Evolutionary conservation across 2,113 vertebrate genomes (phyloP).

Genomic region (Grammomys dolichurus): DNA sequence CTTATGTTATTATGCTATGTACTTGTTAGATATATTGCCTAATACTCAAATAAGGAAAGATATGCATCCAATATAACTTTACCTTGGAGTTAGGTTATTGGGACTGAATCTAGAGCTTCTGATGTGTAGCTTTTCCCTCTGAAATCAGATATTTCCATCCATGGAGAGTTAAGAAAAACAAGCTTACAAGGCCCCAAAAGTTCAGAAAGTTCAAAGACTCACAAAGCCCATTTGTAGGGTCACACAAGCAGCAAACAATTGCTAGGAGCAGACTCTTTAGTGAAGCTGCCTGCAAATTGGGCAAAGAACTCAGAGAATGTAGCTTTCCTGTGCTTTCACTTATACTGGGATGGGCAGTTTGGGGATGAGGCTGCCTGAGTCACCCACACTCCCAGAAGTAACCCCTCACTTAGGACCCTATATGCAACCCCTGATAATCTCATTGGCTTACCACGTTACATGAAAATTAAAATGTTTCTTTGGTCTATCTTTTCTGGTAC

Average conservation of each 20-base stretch:
- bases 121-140: neutral
- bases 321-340: neutral
- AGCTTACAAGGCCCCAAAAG: neutral
- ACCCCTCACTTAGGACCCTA: neutral
- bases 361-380: neutral
- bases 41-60: neutral
- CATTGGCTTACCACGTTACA: neutral
- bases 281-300: neutral
- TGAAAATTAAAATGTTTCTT: neutral
- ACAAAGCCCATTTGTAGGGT: neutral
- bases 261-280: neutral
- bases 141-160: neutral
- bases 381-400: neutral
- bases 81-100: neutral
- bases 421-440: neutral
- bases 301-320: neutral
- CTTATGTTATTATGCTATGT: too few species aligned
- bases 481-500: neutral
- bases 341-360: neutral
- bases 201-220: neutral
- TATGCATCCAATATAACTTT: neutral
- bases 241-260: neutral
- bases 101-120: too few species aligned
- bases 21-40: neutral
- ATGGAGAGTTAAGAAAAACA: neutral